A percentile compares a stretch with the other conserved stretches of the same genome.
These are phyloP conservation scores for Drosophila repleta DNA, from an alignment of 1,140 invertebrate genomes.

Conservation along the genomic window DNA sequence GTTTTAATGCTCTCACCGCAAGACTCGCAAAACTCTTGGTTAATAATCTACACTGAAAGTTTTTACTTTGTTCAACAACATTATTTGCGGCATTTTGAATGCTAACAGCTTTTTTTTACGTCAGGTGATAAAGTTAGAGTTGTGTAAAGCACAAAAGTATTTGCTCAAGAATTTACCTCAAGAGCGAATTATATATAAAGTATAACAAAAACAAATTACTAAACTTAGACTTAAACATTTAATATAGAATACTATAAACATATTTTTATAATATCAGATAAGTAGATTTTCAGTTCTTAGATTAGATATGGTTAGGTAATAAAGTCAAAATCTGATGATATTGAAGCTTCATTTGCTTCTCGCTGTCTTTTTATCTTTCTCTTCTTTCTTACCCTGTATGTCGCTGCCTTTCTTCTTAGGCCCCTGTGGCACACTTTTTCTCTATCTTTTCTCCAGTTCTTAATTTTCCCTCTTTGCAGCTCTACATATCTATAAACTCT, in stretches of 20 bases:
- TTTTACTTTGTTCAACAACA: not conserved
- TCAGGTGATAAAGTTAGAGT: not conserved
- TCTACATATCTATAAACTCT: not conserved
- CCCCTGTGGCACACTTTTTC: not conserved
- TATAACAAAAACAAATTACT: no score
- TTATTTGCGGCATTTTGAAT: slow-evolving; percentile 10
- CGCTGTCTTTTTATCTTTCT: not conserved
- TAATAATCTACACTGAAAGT: slow-evolving; percentile 25
- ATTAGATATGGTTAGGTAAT: no score
- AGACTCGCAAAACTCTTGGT: slow-evolving; percentile 13
- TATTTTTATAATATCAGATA: no score
- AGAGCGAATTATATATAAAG: no score
- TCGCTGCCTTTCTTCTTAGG: not conserved
- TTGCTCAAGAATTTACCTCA: no score
- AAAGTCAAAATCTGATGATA: no score
- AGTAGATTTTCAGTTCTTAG: no score
- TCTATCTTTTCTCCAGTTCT: not conserved
- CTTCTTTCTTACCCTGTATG: not conserved
- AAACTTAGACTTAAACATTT: no score
- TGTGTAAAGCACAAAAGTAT: no score
- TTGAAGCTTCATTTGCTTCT: not conserved
- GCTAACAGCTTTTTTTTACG: not conserved
- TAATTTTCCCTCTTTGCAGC: not conserved
- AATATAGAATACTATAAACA: no score
- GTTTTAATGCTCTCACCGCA: slow-evolving; percentile 50